phyloP scores from a whole-genome alignment of 2,888 invertebrate species.

The Gibbula magus region DNA sequence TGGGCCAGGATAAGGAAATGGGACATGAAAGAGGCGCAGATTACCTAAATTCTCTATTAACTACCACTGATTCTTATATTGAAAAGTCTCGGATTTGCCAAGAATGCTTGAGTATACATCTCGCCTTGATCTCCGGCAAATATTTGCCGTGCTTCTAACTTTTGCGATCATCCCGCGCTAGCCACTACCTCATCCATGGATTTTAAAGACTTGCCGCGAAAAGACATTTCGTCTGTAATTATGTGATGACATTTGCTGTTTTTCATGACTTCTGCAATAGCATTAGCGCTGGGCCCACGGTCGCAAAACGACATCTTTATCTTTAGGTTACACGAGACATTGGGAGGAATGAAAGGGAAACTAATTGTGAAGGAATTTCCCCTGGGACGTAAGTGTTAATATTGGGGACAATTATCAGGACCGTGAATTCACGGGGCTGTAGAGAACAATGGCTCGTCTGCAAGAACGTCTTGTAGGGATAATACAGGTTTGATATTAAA shows the following conservation, averaged over 20 bases:
- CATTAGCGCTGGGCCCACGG: constrained; percentile 11
- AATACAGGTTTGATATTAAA: constrained; percentile 29
- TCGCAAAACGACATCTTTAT: constrained; percentile 24
- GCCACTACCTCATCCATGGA: constrained; percentile 14
- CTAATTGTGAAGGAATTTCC: constrained; percentile 25
- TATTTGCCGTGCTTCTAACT: constrained; percentile 25
- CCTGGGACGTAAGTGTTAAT: constrained; percentile 19
- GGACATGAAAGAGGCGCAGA: constrained; percentile 23
- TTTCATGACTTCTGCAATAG: constrained; percentile 30
- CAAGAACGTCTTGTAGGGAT: background rate
- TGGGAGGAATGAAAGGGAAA: constrained; percentile 22
- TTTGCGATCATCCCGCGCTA: constrained; percentile 19
- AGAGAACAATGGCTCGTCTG: background rate
- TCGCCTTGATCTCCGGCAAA: constrained; percentile 21
- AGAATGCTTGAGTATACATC: constrained; percentile 33
- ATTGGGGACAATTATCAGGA: constrained; percentile 14
- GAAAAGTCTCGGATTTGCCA: constrained; percentile 32
- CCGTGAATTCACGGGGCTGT: background rate
- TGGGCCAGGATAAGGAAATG: constrained; percentile 23
- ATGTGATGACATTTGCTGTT: constrained; percentile 29
- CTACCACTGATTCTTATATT: constrained; percentile 32
- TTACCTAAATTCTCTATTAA: constrained; percentile 28
- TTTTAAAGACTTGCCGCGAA: constrained; percentile 23
- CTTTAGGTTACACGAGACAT: constrained; percentile 21
- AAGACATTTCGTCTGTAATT: constrained; percentile 21